Percentiles rank a stretch among this genome's conserved stretches.
Evolutionary conservation across 2,797 vertebrate genomes (phyloP).

Genomic region (Adelosebastes latens): DNA sequence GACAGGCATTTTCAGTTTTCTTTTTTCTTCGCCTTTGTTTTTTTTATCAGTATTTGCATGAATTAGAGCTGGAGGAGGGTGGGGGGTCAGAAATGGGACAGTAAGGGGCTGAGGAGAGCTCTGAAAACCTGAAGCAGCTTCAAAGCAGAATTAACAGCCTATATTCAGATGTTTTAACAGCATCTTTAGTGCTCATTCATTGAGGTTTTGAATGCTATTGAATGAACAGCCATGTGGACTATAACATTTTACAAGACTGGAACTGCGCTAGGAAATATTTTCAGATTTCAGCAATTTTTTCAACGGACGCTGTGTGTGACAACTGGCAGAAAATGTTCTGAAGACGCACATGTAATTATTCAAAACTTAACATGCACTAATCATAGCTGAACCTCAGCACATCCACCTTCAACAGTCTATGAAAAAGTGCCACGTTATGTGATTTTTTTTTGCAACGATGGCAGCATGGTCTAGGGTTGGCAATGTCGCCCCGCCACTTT

Average conservation of each 20-base stretch:
- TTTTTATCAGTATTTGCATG: constrained; percentile 44
- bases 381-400: background rate
- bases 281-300: background rate
- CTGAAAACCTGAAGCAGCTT: constrained; percentile 3
- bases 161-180: background rate
- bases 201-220: background rate
- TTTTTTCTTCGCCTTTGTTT: constrained; percentile 46
- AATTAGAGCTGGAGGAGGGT: constrained; percentile 29
- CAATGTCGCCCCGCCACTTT: background rate
- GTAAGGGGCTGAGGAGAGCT: constrained; percentile 29
- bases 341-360: background rate
- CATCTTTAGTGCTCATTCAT: background rate
- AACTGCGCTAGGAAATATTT: background rate
- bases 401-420: background rate
- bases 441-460: background rate
- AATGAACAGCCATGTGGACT: background rate
- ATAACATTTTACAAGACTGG: background rate
- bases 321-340: background rate
- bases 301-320: background rate
- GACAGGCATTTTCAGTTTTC: constrained; percentile 61
- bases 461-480: background rate
- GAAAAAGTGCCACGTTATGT: background rate
- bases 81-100: constrained; percentile 32
- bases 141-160: constrained; percentile 19
- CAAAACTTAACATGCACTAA: background rate